Conservation (phyloP, 2,113 vertebrate species). For the Otolemur garnettii region DNA sequence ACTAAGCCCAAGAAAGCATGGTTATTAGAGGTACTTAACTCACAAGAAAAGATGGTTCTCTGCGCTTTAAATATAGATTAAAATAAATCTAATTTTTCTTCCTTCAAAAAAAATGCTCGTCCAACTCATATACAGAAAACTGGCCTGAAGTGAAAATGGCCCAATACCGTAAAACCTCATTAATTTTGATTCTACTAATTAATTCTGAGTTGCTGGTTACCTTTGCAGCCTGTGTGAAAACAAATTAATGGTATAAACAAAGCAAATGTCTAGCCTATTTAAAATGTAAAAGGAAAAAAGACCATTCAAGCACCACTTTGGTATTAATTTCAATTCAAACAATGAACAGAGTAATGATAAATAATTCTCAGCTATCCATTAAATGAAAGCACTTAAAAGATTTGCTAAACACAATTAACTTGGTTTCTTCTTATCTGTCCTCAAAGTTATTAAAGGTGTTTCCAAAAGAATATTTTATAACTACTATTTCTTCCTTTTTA, state of each 20-base stretch:
- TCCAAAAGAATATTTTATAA: constrained; percentile 57
- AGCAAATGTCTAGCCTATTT: constrained; percentile 72
- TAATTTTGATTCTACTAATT: constrained; percentile 79
- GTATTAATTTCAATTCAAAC: constrained; percentile 78
- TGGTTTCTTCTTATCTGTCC: constrained; percentile 58
- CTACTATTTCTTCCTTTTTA: constrained; percentile 41
- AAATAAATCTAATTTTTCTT: constrained; percentile 80
- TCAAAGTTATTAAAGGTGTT: constrained; percentile 67
- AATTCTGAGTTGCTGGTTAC: constrained; percentile 78
- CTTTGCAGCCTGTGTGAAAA: constrained; percentile 65
- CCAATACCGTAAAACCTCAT: constrained; percentile 72
- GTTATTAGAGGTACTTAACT: constrained; percentile 79
- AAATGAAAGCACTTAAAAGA: constrained; percentile 74
- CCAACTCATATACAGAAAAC: constrained; percentile 64
- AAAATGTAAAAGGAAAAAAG: constrained; percentile 72
- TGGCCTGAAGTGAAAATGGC: constrained; percentile 55
- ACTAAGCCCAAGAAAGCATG: constrained; percentile 66
- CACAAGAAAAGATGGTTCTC: constrained; percentile 70
- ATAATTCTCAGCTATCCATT: constrained; percentile 70
- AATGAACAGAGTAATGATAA: constrained; percentile 72
- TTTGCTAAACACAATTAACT: constrained; percentile 72
- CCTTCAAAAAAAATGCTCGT: constrained; percentile 73
- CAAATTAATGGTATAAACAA: constrained; percentile 76
- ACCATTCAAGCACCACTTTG: constrained; percentile 50
- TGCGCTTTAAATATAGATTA: constrained; percentile 77